These are phyloP conservation scores for Pelusios castaneus DNA, from an alignment of 2,113 vertebrate genomes.

Conservation along the genomic window DNA sequence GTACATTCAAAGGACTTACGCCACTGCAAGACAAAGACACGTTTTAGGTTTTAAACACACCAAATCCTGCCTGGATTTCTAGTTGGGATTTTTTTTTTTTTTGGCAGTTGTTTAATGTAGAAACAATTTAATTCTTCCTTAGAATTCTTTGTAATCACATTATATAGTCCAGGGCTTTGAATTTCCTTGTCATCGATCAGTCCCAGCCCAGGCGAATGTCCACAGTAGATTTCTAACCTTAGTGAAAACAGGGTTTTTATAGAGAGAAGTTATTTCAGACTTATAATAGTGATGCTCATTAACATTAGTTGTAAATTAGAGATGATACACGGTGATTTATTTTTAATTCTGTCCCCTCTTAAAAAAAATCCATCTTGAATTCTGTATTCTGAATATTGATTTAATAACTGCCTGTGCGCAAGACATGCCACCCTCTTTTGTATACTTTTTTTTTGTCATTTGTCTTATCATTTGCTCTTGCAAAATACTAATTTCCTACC, in stretches of 20 bases:
- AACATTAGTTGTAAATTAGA: not conserved
- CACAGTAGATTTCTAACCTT: not conserved
- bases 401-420: fast-evolving
- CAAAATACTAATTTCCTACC: no score
- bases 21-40: not conserved
- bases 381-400: not conserved
- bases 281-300: fast-evolving
- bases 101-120: not conserved
- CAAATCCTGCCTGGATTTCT: not conserved
- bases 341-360: not conserved
- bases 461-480: not conserved
- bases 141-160: not conserved
- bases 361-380: not conserved
- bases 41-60: not conserved
- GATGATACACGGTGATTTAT: not conserved
- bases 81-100: not conserved
- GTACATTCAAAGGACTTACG: not conserved
- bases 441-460: not conserved
- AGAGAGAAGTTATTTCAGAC: fast-evolving
- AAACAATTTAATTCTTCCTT: not conserved
- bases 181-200: not conserved
- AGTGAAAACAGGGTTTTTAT: not conserved
- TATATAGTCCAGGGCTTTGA: not conserved
- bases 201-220: not conserved
- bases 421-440: not conserved